Evolutionary conservation across 2,113 vertebrate species (phyloP).

Genomic region (Oxyruncus cristatus): DNA sequence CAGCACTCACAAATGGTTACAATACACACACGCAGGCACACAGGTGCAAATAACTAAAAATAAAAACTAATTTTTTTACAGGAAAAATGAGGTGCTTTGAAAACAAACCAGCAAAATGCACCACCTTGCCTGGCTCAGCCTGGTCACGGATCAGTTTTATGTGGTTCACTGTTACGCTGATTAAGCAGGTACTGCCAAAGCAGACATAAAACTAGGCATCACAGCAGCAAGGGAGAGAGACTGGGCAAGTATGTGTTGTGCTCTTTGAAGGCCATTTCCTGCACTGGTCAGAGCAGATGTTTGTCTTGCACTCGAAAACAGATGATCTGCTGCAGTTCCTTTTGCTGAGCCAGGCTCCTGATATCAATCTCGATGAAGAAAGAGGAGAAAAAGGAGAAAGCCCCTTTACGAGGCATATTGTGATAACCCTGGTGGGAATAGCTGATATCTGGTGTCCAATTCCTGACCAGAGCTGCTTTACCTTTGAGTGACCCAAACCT

Average conservation of each 20-base stretch:
- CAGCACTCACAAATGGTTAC: neutral
- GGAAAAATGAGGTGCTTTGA: neutral
- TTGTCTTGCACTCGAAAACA: constrained; percentile 22
- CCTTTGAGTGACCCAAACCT: neutral
- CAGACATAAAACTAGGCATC: constrained; percentile 38
- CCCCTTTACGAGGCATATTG: neutral
- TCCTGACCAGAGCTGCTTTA: neutral
- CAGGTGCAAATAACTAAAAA: neutral
- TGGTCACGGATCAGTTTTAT: constrained; percentile 37
- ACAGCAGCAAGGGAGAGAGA: neutral
- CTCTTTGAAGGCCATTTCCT: constrained; percentile 43
- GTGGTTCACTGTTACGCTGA: constrained; percentile 40
- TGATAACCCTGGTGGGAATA: neutral
- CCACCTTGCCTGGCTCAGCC: neutral
- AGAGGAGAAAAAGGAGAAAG: neutral
- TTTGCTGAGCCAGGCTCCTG: neutral
- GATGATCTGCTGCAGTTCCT: neutral
- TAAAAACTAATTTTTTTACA: neutral
- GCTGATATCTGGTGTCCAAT: neutral
- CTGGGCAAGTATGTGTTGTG: neutral
- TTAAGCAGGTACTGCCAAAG: constrained; percentile 17
- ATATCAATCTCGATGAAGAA: neutral
- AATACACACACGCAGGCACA: neutral
- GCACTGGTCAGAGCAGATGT: neutral
- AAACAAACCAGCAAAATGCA: neutral